Conservation (phyloP, 2,113 vertebrate species). For the Pandion haliaetus region DNA sequence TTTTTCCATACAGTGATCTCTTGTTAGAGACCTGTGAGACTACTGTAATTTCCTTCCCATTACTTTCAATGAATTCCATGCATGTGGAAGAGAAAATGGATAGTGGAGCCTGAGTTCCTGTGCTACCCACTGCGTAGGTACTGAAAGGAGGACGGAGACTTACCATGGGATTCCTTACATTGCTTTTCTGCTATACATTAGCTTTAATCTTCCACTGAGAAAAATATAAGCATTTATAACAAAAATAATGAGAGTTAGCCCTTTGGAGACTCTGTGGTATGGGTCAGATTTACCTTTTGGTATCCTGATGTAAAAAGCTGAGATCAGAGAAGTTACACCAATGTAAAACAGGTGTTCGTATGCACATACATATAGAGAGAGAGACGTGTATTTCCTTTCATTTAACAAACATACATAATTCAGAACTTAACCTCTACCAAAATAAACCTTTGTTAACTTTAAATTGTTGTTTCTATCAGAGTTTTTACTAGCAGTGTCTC, state of each 20-base stretch:
- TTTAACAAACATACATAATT: not conserved
- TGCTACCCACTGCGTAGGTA: slow-evolving; percentile 54
- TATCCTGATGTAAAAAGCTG: not conserved
- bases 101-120: slow-evolving; percentile 43
- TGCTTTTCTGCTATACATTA: slow-evolving; percentile 71
- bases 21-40: slow-evolving; percentile 72
- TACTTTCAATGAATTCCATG: slow-evolving; percentile 78
- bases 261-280: slow-evolving; percentile 39
- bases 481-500: not conserved
- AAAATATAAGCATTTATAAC: slow-evolving; percentile 49
- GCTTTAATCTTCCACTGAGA: slow-evolving; percentile 66
- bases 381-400: not conserved
- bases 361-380: not conserved
- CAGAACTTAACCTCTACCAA: not conserved
- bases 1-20: slow-evolving; percentile 73
- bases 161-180: slow-evolving; percentile 56
- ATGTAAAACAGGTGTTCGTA: slow-evolving; percentile 53
- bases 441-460: not conserved
- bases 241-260: slow-evolving; percentile 47
- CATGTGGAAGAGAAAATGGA: slow-evolving; percentile 51
- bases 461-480: not conserved
- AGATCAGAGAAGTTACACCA: slow-evolving; percentile 60
- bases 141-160: slow-evolving; percentile 37
- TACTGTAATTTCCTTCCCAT: slow-evolving; percentile 74
- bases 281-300: slow-evolving; percentile 42